Conservation (phyloP, 2,888 invertebrate genomes). For the Leucozona laternaria region DNA sequence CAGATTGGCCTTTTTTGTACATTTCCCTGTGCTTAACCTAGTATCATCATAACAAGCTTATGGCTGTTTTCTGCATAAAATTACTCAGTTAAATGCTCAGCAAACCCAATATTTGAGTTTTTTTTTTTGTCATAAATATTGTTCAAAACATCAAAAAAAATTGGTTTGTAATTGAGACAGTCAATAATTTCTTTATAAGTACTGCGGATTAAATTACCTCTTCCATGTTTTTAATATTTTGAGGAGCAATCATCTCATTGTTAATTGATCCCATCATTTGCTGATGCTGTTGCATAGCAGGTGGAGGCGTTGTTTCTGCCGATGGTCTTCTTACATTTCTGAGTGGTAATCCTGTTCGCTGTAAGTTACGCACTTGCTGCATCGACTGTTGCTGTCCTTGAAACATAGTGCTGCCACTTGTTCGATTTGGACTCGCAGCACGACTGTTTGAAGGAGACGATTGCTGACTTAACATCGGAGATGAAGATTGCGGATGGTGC, state of each 20-base stretch:
- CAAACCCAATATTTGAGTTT: too few relatives aligned
- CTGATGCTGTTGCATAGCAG: constrained; percentile 77
- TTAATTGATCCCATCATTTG: constrained; percentile 76
- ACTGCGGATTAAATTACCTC: constrained; percentile 79
- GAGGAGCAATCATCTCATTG: constrained; percentile 79
- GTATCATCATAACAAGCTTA: too few relatives aligned
- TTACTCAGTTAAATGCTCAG: too few relatives aligned
- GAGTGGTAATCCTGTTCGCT: constrained; percentile 79
- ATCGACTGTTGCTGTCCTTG: constrained; percentile 77
- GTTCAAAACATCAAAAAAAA: not conserved
- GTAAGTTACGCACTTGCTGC: constrained; percentile 79
- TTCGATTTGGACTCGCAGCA: constrained; percentile 87
- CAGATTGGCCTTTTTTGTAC: too few relatives aligned
- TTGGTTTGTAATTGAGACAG: too few relatives aligned
- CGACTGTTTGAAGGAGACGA: constrained; percentile 92
- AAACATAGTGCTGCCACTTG: constrained; percentile 73
- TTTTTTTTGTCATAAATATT: too few relatives aligned
- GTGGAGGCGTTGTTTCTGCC: constrained; percentile 82
- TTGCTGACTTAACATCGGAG: constrained; percentile 89
- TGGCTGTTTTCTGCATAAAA: too few relatives aligned
- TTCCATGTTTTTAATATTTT: constrained; percentile 81
- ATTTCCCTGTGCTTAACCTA: too few relatives aligned
- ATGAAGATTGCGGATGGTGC: constrained; percentile 86
- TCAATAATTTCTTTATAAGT: not conserved
- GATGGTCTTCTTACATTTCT: constrained; percentile 82